Evolutionary conservation across 2,888 invertebrate species (phyloP).

Genomic region (Nephrocerus scutellatus): DNA sequence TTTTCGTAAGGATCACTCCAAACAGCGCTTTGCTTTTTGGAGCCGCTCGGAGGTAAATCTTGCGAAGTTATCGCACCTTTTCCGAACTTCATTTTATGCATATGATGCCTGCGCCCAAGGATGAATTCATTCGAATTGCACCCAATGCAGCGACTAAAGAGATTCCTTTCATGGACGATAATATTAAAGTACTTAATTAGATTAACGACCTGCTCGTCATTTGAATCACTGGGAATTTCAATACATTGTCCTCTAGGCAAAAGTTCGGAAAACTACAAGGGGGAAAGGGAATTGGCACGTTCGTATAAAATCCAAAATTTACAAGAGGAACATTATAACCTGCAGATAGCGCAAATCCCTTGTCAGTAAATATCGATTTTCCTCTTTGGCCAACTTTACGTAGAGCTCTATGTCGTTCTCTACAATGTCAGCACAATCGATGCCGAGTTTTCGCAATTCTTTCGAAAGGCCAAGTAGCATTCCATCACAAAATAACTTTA

Average conservation of each 20-base stretch:
- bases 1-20: conserved; percentile 2
- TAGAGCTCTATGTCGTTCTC: conserved; percentile 18
- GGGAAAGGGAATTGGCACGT: too few species aligned
- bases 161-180: conserved; percentile 19
- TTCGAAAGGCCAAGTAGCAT: conserved; percentile 23
- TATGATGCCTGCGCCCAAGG: conserved; percentile 20
- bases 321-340: too few species aligned
- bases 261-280: conserved; percentile 17
- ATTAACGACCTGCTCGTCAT: conserved; percentile 22
- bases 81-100: conserved; percentile 6
- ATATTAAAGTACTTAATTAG: conserved; percentile 22
- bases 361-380: conserved; percentile 23
- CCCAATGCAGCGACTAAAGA: conserved; percentile 23
- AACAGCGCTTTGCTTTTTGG: not conserved
- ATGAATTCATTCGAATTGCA: conserved; percentile 26
- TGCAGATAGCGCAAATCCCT: conserved; percentile 21
- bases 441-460: conserved; percentile 26
- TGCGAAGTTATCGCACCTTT: conserved; percentile 5
- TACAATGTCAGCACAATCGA: conserved; percentile 23
- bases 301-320: too few species aligned
- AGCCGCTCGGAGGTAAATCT: conserved; percentile 2
- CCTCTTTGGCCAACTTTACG: conserved; percentile 22
- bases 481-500: conserved; percentile 24
- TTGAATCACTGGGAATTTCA: conserved; percentile 23
- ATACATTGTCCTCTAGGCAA: conserved; percentile 21